Evolutionary conservation across 2,113 vertebrate genomes (phyloP), one percentile per base, ranked within the genome.

Genomic region (Oryzias javanicus): DNA sequence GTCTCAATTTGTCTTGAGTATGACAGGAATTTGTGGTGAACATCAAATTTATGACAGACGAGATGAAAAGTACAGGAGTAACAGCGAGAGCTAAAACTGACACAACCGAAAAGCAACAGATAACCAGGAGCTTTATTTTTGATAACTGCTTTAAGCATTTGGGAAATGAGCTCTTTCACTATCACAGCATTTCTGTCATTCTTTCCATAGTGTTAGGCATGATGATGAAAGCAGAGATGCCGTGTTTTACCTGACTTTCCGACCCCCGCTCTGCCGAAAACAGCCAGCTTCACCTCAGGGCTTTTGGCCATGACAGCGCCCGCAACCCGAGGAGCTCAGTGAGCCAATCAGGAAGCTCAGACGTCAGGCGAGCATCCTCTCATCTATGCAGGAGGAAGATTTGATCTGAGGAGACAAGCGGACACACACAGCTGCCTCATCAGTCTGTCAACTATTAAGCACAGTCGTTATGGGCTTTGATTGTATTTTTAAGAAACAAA

Each of bases 231-330:
- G 50, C 56, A 57, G 4, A 46, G 25, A 55, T 1, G 15, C 5
- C 6, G 24, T 20, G 17, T 27, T 46, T 56, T 92, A 99, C 97
- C 97, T 93, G 97, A 99, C 74, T 99, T 99, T 49, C 97, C 97
- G 60, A 99, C 97, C 0, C 96, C 96, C 1, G 97, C 97, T 85
- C 93, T 92, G 40, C 97, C 97, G 42, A 99, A 97, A 73, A 99
- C 91, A 0, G 94, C 97, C 81, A 99, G 52, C 75, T 98, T 98
- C 83, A 98, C 96, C 82, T 99, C 97, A 2, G 95, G 88, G 0
- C 93, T 98, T 79, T 98, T 98, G 50, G 97, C 97, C 97, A 98
- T 98, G 73, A 58, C 57, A 27, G 76, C 83, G 25, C 44, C 68
- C 61, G 67, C n/a, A 25, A 59, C 54, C 49, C 63, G 50, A 7